These are phyloP conservation scores for Achroia grisella DNA, from an alignment of 1,140 invertebrate species.

Conservation along the genomic window DNA sequence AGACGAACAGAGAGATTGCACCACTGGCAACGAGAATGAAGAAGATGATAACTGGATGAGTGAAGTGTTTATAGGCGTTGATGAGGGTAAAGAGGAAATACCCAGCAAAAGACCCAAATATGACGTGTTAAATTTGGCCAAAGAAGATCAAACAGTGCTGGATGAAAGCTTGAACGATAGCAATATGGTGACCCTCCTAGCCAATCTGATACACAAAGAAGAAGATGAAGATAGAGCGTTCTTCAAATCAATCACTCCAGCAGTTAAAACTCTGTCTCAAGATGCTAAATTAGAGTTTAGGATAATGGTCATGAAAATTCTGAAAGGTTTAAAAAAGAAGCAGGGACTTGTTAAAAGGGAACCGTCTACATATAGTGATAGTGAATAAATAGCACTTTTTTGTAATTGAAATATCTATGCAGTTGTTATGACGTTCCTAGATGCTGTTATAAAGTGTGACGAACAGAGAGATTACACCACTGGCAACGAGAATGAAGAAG, in stretches of 20 bases:
- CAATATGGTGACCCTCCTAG: slow-evolving; percentile 21
- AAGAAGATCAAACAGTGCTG: slow-evolving; percentile 7
- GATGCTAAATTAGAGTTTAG: slow-evolving; percentile 36
- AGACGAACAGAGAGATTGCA: no score
- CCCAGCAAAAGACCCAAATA: slow-evolving; percentile 19
- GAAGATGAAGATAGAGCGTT: slow-evolving; percentile 40
- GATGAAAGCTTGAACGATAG: slow-evolving; percentile 3
- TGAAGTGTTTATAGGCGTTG: slow-evolving; percentile 26
- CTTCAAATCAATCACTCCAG: slow-evolving; percentile 37
- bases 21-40: slow-evolving; percentile 5
- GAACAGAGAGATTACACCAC: no score
- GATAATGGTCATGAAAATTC: slow-evolving; percentile 32
- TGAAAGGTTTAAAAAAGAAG: slow-evolving; percentile 27
- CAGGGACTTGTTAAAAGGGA: background rate
- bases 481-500: no score
- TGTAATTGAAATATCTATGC: no score
- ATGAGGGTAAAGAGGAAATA: slow-evolving; percentile 8
- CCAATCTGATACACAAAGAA: slow-evolving; percentile 30
- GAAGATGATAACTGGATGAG: slow-evolving; percentile 20
- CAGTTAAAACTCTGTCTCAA: slow-evolving; percentile 29
- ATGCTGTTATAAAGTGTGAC: no score
- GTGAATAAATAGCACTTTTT: no score
- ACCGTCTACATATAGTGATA: background rate
- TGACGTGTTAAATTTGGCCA: slow-evolving; percentile 6
- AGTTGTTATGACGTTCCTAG: no score